Percentiles rank a stretch among this genome's conserved stretches.
phyloP scores from a whole-genome alignment of 2,888 invertebrate genomes.

The Drosophila rubida region DNA sequence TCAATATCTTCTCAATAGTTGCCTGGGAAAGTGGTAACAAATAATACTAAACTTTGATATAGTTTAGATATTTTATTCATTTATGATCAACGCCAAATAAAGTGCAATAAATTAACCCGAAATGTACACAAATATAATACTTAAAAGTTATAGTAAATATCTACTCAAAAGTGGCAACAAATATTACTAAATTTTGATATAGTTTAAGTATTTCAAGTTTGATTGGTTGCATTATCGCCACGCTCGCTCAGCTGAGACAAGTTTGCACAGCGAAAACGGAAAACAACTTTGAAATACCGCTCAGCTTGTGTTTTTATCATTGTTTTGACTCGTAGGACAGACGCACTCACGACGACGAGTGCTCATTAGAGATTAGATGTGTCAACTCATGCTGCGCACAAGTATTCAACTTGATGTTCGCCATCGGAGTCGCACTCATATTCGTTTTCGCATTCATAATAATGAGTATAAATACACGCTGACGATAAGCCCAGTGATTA shows the following conservation, averaged over 20 bases:
- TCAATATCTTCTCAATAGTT: too few relatives aligned
- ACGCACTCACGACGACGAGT: neutral
- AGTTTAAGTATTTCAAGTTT: too few relatives aligned
- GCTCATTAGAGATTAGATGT: constrained; percentile 36
- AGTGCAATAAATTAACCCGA: too few relatives aligned
- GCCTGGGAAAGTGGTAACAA: too few relatives aligned
- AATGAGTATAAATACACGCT: constrained; percentile 22
- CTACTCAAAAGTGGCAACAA: too few relatives aligned
- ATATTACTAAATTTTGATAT: too few relatives aligned
- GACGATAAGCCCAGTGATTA: constrained; percentile 58
- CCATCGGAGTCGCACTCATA: neutral
- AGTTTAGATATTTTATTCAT: too few relatives aligned
- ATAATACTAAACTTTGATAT: too few relatives aligned
- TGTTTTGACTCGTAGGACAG: neutral
- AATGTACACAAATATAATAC: neutral
- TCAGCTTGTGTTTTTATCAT: constrained; percentile 5
- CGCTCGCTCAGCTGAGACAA: neutral
- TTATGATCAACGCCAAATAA: too few relatives aligned
- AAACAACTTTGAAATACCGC: neutral
- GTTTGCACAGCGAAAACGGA: neutral
- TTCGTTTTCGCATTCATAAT: constrained; percentile 7
- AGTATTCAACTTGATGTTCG: neutral
- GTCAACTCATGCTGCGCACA: constrained; percentile 27
- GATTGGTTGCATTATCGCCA: too few relatives aligned
- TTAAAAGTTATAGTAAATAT: too few relatives aligned